Evolutionary conservation across 2,797 vertebrate genomes (phyloP).

Genomic region (Brotogeris chrysoptera): DNA sequence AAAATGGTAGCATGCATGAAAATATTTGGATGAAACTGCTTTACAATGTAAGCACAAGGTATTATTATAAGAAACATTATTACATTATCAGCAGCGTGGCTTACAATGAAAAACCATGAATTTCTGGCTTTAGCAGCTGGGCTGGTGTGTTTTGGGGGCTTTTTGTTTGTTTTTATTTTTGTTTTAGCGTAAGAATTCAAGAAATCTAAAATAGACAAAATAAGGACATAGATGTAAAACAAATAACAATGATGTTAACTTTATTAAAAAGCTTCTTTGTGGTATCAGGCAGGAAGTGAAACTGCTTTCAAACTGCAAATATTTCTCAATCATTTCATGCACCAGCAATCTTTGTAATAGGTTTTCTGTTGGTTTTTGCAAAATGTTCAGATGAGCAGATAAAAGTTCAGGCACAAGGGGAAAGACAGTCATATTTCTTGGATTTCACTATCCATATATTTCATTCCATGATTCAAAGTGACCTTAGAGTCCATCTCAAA

Average conservation of each 20-base stretch:
- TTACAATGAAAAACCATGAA: neutral
- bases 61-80: conserved; percentile 10
- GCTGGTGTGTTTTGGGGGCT: neutral
- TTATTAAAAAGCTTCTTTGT: conserved; percentile 78
- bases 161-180: neutral
- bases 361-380: conserved; percentile 62
- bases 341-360: conserved; percentile 70
- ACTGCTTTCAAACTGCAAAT: conserved; percentile 77
- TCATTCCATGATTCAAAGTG: neutral
- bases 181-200: neutral
- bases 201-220: conserved; percentile 44
- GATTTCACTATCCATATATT: conserved; percentile 13
- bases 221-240: conserved; percentile 1
- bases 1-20: neutral
- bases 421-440: conserved; percentile 16
- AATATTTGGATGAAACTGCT: conserved; percentile 18
- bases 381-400: conserved; percentile 59
- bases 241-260: conserved; percentile 59
- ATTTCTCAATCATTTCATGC: conserved; percentile 79
- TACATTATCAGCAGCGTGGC: neutral
- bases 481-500: neutral
- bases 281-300: conserved; percentile 78
- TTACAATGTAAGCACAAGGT: neutral
- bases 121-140: neutral
- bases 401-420: conserved; percentile 37